A percentile compares a stretch with the other conserved stretches of the same genome.
Conservation (phyloP, 2,888 invertebrate species). For the Ochropleura plecta region DNA sequence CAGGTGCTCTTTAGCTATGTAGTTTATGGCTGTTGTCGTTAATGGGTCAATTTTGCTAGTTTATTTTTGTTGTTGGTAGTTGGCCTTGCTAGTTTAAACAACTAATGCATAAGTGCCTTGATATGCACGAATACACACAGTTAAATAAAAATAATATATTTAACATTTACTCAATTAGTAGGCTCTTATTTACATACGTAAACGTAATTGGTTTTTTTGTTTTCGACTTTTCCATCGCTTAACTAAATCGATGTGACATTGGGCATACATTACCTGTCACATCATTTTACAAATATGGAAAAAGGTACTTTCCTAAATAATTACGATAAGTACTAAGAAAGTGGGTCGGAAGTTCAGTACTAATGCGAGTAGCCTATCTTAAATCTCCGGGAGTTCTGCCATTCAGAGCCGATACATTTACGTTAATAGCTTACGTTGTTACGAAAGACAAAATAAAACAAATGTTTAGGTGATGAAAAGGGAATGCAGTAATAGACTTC, state of each 20-base stretch:
- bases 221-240: not conserved
- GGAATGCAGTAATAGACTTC: too few species aligned
- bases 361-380: not conserved
- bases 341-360: not conserved
- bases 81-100: not conserved
- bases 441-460: not conserved
- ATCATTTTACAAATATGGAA: not conserved
- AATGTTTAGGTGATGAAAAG: not conserved
- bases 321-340: not conserved
- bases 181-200: too few species aligned
- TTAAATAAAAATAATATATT: not conserved
- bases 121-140: not conserved
- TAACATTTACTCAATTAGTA: not conserved
- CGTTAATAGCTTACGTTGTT: not conserved
- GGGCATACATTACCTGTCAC: not conserved
- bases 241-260: not conserved
- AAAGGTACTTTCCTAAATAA: not conserved
- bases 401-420: not conserved
- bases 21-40: constrained; percentile 6
- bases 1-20: constrained; percentile 7
- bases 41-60: constrained; percentile 8
- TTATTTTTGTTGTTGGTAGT: too few species aligned
- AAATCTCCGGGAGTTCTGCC: not conserved
- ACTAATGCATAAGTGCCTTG: not conserved
- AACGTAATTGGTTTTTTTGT: too few species aligned